Evolutionary conservation across 2,888 invertebrate genomes (phyloP), one percentile per base, ranked within the genome.

Genomic region (Trissonchulus latispiculum): DNA sequence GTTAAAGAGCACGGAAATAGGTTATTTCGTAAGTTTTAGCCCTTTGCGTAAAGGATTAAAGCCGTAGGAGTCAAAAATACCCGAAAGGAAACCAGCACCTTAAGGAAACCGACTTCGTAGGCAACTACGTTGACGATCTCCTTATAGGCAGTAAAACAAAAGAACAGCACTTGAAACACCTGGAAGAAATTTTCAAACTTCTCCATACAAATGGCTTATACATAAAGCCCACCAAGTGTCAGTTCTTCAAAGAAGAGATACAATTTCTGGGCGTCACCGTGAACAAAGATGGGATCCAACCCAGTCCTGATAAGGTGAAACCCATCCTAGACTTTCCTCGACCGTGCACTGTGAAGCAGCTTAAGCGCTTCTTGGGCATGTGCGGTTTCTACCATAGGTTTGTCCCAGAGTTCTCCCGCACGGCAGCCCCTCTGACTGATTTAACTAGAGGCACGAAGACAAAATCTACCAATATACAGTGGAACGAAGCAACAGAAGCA

Each of bases 281-380:
- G 29, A 64, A 35, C 33, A 35, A 8, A 64, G n/a, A 64, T 8
- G n/a, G 66, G 29, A 32, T 64, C 33, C 32, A 64, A 35, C 66
- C 66, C 29, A 31, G 32, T 31, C 66, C 8, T 8, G 66, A 64
- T 15, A 8, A 29, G 8, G 66, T 64, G 8, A 35, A 64, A 15
- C 32, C 66, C 33, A 64, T 64, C 15, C 18, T 31, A 8, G 32
- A n/a, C 29, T 32, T 64, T 35, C 29, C 29, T 8, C 32, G 33
- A n/a, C 66, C 66, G 29, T 32, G 32, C 8, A n/a, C 29, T 64
- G 66, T n/a, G n/a, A n/a, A n/a, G n/a, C n/a, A n/a, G n/a, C n/a
- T n/a, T n/a, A n/a, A n/a, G n/a, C n/a, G n/a, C 33, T 64, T 64
- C 66, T 29, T 64, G 66, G 66, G 66, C 8, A 64, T 64, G 66